phyloP scores from a whole-genome alignment of 2,888 invertebrate genomes.

The Diarsia dahlii region DNA sequence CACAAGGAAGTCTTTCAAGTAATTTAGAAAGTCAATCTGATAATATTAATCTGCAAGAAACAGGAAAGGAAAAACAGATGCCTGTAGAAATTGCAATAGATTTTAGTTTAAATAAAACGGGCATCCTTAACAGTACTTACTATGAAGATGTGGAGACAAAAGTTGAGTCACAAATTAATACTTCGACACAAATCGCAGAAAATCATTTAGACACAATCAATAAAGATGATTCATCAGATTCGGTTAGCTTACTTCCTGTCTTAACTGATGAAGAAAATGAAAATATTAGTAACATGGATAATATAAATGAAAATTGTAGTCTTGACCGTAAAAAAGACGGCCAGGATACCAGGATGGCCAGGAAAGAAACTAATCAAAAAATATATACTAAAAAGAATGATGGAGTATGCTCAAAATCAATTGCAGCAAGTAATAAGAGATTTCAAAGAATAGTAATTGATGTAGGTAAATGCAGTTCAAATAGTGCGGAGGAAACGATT shows the following conservation, averaged over 20 bases:
- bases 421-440: slow-evolving; percentile 10
- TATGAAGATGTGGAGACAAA: slow-evolving; percentile 21
- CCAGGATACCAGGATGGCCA: slow-evolving; percentile 4
- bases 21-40: slow-evolving; percentile 32
- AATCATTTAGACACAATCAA: slow-evolving; percentile 22
- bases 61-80: slow-evolving; percentile 42
- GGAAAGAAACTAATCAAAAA: slow-evolving; percentile 1
- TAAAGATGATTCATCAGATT: slow-evolving; percentile 33
- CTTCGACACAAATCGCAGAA: slow-evolving; percentile 10
- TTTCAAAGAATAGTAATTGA: slow-evolving; percentile 14
- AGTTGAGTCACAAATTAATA: slow-evolving; percentile 28
- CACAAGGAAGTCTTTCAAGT: slow-evolving; percentile 61
- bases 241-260: slow-evolving; percentile 31
- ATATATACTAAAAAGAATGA: background rate
- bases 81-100: slow-evolving; percentile 78
- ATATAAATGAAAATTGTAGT: slow-evolving; percentile 10
- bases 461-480: slow-evolving; percentile 4
- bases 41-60: slow-evolving; percentile 33
- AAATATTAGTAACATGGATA: slow-evolving; percentile 7
- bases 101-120: slow-evolving; percentile 79
- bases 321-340: slow-evolving; percentile 6
- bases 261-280: slow-evolving; percentile 32
- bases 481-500: slow-evolving; percentile 11
- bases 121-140: slow-evolving; percentile 41
- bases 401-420: slow-evolving; percentile 5